Evolutionary conservation across 1,140 invertebrate genomes (phyloP).

Genomic region (Drosophila carrolli): DNA sequence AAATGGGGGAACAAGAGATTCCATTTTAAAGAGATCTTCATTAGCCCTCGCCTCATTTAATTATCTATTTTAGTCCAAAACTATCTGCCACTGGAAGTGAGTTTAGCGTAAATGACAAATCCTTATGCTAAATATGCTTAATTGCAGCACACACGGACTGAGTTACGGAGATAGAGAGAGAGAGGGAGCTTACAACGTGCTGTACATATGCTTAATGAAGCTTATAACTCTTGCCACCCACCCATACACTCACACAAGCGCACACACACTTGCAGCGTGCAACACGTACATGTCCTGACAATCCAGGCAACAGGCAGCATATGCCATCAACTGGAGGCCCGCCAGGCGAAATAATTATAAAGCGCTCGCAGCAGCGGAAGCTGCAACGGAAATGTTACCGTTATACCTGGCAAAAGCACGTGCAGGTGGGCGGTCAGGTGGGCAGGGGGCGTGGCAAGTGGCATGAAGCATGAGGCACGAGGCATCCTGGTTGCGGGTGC

Average conservation of each 20-base stretch:
- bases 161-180: conserved; percentile 6
- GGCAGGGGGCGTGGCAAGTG: conserved; percentile 2
- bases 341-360: conserved; percentile 83
- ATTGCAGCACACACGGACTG: conserved; percentile 62
- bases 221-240: conserved; percentile 69
- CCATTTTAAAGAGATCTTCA: conserved; percentile 63
- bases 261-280: conserved; percentile 48
- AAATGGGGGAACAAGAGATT: not conserved
- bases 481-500: conserved; percentile 64
- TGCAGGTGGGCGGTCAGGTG: conserved; percentile 26
- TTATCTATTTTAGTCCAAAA: conserved; percentile 59
- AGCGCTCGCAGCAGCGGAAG: conserved; percentile 78
- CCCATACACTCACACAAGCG: no score
- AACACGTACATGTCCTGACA: conserved; percentile 77
- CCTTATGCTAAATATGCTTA: conserved; percentile 84
- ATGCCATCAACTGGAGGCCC: conserved; percentile 78
- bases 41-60: conserved; percentile 76
- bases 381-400: conserved; percentile 82
- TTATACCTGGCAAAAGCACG: conserved; percentile 76
- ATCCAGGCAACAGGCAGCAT: conserved; percentile 82
- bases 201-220: conserved; percentile 84
- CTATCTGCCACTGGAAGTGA: conserved; percentile 7
- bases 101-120: conserved; percentile 81
- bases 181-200: conserved; percentile 72
- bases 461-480: conserved; percentile 11